Evolutionary conservation across 1,140 invertebrate genomes (phyloP).

Genomic region (Leptonema lineaticorne): DNA sequence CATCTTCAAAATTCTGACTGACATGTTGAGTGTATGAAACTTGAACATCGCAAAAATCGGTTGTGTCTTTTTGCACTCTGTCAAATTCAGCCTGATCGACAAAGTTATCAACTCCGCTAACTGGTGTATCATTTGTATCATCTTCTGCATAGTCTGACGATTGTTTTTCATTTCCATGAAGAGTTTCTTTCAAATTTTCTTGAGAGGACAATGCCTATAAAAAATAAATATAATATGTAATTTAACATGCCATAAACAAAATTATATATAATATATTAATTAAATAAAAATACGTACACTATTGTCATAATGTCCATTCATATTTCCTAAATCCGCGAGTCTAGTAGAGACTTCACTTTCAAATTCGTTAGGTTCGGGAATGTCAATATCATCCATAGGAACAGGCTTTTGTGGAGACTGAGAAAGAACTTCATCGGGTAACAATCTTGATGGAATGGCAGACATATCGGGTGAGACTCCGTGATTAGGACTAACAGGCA

Average conservation of each 20-base stretch:
- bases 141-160: conserved; percentile 28
- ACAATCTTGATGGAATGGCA: conserved; percentile 42
- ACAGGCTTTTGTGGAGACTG: conserved; percentile 64
- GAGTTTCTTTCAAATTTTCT: conserved; percentile 39
- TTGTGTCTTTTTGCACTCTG: conserved; percentile 56
- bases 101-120: conserved; percentile 5
- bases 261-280: background rate
- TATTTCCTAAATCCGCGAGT: conserved; percentile 60
- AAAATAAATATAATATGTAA: background rate
- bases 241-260: background rate
- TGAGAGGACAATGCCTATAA: conserved; percentile 40
- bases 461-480: conserved; percentile 45
- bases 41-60: conserved; percentile 56
- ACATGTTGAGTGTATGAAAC: conserved; percentile 42
- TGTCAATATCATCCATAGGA: conserved; percentile 61
- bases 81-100: conserved; percentile 49
- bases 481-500: conserved; percentile 57
- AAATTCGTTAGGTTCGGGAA: conserved; percentile 66
- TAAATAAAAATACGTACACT: conserved; percentile 39
- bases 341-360: conserved; percentile 59
- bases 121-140: conserved; percentile 1
- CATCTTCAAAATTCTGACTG: conserved; percentile 50
- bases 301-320: conserved; percentile 54
- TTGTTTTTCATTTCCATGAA: conserved; percentile 40
- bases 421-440: conserved; percentile 59